Evolutionary conservation across 2,888 invertebrate species (phyloP), one percentile per base, ranked within the genome.

Genomic region (Polydesmus complanatus): DNA sequence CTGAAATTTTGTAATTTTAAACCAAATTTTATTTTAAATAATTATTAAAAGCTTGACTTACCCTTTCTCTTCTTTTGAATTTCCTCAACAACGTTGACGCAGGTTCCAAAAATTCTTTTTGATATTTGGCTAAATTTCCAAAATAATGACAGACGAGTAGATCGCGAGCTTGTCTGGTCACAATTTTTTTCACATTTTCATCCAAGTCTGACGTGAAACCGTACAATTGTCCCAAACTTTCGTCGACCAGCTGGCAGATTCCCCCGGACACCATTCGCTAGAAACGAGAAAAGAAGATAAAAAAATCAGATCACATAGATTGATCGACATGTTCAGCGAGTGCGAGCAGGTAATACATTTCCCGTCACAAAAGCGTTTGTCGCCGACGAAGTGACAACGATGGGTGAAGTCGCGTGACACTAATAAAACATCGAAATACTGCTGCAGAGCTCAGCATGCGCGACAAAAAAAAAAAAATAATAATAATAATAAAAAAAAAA

Each of bases 81-180:
- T 53, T 19, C 5, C 47, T 26, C 48, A 64, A 48, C 48, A 64
- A 49, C 18, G 56, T 2, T 14, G 61, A 50, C 14, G 60, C 61
- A 19, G 82, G 81, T 61, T 77, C 74, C 69, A 84, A 79, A 73
- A 82, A 84, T 64, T 80, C 78, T 65, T 75, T 75, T 70, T 83
- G 81, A 72, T 84, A 84, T 68, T 77, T 76, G 65, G 75, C 75
- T 69, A 84, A 71, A 72, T 81, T 80, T 54, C 83, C 83, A 66
- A 79, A 79, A 73, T 81, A 84, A 67, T 79, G 79, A 70, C 81
- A 81, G 58, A 82, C 80, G 67, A 84, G 78, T 63, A 84, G 75
- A 73, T 83, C 82, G 68, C 83, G 78, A 59, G 84, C 84, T 75
- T 84, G 83, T 60, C 83, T 78, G 67, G 83, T 78, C 71, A 85